Evolutionary conservation across 2,888 invertebrate genomes (phyloP), one percentile per base, ranked within the genome.

Genomic region (Lissonota sp.): DNA sequence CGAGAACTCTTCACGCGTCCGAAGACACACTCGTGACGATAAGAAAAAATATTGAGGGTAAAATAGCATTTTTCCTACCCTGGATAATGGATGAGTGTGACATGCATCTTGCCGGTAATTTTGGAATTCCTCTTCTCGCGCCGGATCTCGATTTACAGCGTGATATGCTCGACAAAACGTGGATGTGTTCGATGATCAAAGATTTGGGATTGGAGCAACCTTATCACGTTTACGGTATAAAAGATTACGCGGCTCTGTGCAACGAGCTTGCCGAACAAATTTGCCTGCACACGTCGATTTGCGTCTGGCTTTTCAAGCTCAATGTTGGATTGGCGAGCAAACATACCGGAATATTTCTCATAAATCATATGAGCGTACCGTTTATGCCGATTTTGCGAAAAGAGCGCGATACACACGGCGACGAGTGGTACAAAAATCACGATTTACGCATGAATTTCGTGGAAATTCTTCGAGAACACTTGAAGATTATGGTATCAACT

Each of bases 311-410:
- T 8, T 76, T 88, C 14, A 86, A 83, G 63, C 12, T 88, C 49
- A 87, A 88, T 26, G 71, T 79, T 1, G 88, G 86, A 5, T 53
- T 73, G 0, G 5, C 51, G 7, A 26, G 6, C 0, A 77, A 79
- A n/a, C 84, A 88, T 12, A 72, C 55, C 10, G 87, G 73, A 0
- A 69, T 76, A 0, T 87, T 88, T 72, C 69, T 88, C 12, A 87
- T 88, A n/a, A 88, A 88, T 80, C 87, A 88, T 42, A 83, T 88
- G 1, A 88, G 88, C 69, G 71, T 88, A 0, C 88, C 88, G 5
- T 88, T 88, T 26, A 88, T 88, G 88, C 86, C 85, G 5, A 67
- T 80, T 10, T 26, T 88, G n/a, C 81, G 88, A 37, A 84, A 80
- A 14, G 85, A 85, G 12, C 44, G 85, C 7, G 72, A 79, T 10